A percentile compares a stretch with the other conserved stretches of the same genome.
phyloP scores from a whole-genome alignment of 2,888 invertebrate genomes.

The Troglohyphantes excavatus region DNA sequence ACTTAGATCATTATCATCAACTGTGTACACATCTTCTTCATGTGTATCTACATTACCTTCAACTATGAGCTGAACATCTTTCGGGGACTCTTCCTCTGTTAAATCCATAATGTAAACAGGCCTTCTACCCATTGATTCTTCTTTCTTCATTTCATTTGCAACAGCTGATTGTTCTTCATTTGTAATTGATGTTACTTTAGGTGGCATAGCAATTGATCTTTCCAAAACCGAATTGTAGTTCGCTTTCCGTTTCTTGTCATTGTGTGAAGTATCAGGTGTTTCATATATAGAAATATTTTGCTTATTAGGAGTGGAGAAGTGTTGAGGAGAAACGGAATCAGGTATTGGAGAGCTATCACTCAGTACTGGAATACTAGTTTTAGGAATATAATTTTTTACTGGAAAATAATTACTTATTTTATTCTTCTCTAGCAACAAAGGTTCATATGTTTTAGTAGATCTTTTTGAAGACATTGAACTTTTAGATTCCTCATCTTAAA shows the following conservation, averaged over 20 bases:
- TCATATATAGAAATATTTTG: background rate
- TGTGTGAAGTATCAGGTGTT: background rate
- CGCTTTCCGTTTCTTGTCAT: too few species aligned
- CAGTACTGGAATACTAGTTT: too few species aligned
- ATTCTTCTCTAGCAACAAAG: background rate
- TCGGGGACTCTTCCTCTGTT: too few species aligned
- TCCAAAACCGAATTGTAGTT: too few species aligned
- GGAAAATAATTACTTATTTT: background rate
- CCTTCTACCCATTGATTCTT: too few species aligned
- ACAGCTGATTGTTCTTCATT: too few species aligned
- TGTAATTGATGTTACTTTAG: background rate
- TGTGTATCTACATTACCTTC: too few species aligned
- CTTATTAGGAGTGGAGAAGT: background rate
- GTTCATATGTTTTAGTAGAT: background rate
- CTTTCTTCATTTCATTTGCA: too few species aligned
- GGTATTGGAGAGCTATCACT: background rate
- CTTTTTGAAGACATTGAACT: background rate
- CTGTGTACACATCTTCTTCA: too few species aligned
- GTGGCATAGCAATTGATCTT: background rate
- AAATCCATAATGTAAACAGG: too few species aligned
- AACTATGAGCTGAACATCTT: too few species aligned
- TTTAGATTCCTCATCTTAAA: background rate
- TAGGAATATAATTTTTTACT: background rate
- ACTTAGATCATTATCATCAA: too few species aligned
- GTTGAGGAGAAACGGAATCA: background rate